Conservation (phyloP, 2,888 invertebrate genomes). For the Chalcis sispes region DNA sequence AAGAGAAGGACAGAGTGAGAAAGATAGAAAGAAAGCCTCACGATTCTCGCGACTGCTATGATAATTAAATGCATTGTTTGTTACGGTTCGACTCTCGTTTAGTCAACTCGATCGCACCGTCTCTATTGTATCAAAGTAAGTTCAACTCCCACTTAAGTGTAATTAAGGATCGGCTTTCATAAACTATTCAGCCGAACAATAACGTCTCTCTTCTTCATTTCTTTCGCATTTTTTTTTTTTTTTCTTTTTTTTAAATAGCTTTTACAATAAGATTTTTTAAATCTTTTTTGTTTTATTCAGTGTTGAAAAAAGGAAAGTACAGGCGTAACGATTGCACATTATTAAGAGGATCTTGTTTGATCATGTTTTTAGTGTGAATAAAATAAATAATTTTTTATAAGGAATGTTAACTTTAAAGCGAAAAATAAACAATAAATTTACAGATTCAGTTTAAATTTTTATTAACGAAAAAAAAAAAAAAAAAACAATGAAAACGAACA, state of each 20-base stretch:
- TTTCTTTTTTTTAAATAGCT: not conserved
- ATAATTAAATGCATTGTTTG: constrained; percentile 49
- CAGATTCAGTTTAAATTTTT: too few relatives aligned
- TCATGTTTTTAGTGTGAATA: too few relatives aligned
- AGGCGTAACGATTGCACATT: too few relatives aligned
- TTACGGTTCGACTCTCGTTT: constrained; percentile 35
- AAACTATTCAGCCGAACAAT: constrained; percentile 35
- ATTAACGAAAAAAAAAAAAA: too few relatives aligned
- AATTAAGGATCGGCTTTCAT: constrained; percentile 47
- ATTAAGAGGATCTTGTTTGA: too few relatives aligned
- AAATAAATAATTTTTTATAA: too few relatives aligned
- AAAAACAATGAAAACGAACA: too few relatives aligned
- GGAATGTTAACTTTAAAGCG: too few relatives aligned
- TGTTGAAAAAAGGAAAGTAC: too few relatives aligned
- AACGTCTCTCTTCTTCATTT: not conserved
- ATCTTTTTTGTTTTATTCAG: not conserved
- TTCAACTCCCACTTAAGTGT: constrained; percentile 30
- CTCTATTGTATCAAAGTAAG: constrained; percentile 42
- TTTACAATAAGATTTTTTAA: not conserved
- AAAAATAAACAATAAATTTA: too few relatives aligned
- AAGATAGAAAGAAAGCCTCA: too few relatives aligned
- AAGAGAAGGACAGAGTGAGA: too few relatives aligned
- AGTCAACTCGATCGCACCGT: constrained; percentile 30
- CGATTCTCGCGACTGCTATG: constrained; percentile 30
- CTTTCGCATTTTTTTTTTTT: not conserved